Base-by-base conservation (phyloP, 2,888 invertebrate genomes). In the Apotomis betuletana region DNA sequence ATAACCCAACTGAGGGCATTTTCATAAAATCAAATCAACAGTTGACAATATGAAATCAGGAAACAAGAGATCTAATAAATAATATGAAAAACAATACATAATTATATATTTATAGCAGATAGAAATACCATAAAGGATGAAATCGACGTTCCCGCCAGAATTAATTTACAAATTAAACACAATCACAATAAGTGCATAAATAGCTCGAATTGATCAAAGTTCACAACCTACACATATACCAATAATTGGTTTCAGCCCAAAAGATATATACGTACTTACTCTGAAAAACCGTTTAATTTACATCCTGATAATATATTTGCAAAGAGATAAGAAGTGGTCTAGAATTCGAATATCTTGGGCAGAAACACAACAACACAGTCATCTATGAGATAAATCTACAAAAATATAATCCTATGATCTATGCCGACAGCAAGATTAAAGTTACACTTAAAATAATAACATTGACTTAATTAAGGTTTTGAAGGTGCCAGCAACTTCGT, bases 391-490 rank as follows among this genome's bases (percentile, higher is more conserved):
- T 67, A 83, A 78, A 73, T 79, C 89, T 88, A 89, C 86, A 89
- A 88, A 89, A 89, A 89, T 88, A 89, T 84, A 85, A 80, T 82
- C 72, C 76, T 80, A 75, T 72, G 46, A 52, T 55, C 69, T 41
- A 74, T 72, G 74, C 74, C 38, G 73, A 65, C 65, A 38, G 49
- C 46, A 27, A 70, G 49, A 58, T 65, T 49, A 55, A 54, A 61
- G 41, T 55, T 55, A 60, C 54, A 70, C 60, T n/a, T 38, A 58
- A 63, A 51, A 49, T 27, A 51, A 58, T 38, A 27, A 38, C n/a
- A 44, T 54, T 41, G 44, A 46, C 6, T 64, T 27, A 27, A 27
- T 27, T 2, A 27, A 27, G 2, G 27, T 27, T 27, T 27, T 27
- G 27, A 27, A 27, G 27, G 27, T 27, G 27, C 1, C 27, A 27